phyloP scores from a whole-genome alignment of 2,888 invertebrate species.

The Meteorus colon region DNA sequence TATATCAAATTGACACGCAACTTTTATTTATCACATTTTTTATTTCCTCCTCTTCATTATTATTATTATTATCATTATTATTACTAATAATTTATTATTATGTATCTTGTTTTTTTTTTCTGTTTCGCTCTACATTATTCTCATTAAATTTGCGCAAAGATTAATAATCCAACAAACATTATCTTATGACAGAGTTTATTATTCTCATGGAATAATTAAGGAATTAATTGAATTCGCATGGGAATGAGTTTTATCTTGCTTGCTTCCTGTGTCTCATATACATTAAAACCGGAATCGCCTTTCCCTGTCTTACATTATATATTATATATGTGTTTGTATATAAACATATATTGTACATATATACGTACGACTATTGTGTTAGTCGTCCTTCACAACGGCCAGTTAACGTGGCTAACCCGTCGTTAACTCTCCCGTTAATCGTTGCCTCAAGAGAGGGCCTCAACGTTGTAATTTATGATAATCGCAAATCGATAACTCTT shows the following conservation, averaged over 20 bases:
- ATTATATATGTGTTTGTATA: constrained; percentile 9
- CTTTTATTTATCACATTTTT: constrained; percentile 10
- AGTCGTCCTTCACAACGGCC: constrained; percentile 46
- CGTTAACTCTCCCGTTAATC: constrained; percentile 62
- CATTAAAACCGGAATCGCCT: constrained; percentile 39
- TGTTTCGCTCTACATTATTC: constrained; percentile 20
- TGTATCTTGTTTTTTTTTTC: neutral
- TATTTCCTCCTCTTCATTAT: neutral
- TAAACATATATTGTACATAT: constrained; percentile 5
- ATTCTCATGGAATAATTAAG: constrained; percentile 43
- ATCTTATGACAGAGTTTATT: constrained; percentile 44
- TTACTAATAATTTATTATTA: neutral
- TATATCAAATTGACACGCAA: constrained; percentile 39
- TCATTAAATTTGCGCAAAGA: constrained; percentile 30
- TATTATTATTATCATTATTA: neutral
- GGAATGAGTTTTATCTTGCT: constrained; percentile 41
- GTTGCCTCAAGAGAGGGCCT: constrained; percentile 47
- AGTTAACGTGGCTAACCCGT: constrained; percentile 54
- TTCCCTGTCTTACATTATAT: constrained; percentile 9
- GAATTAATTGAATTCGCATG: constrained; percentile 45
- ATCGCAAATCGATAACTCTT: constrained; percentile 64
- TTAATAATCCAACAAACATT: constrained; percentile 25
- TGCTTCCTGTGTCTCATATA: constrained; percentile 43
- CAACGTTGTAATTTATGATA: constrained; percentile 63
- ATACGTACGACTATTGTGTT: constrained; percentile 18